phyloP scores from a whole-genome alignment of 2,113 vertebrate species.

The Ceyx margarethae region DNA sequence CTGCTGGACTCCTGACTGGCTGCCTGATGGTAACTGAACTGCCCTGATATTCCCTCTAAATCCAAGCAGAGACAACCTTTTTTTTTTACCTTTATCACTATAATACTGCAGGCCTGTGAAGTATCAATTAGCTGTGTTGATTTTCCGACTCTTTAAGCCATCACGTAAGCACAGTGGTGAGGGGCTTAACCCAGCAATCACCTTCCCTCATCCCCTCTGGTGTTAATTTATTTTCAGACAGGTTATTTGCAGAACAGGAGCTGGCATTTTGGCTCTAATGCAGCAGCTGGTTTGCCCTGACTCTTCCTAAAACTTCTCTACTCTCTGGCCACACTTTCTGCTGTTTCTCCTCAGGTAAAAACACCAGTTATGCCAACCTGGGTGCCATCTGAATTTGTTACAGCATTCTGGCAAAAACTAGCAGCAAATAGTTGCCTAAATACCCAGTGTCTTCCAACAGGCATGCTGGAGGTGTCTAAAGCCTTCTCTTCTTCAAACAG shows the following conservation, averaged over 20 bases:
- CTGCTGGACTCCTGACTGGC: slow-evolving; percentile 2
- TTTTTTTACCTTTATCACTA: background rate
- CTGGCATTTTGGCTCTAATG: background rate
- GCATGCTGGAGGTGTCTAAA: background rate
- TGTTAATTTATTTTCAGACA: background rate
- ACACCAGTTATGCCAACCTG: background rate
- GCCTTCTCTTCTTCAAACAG: background rate
- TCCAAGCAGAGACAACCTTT: background rate
- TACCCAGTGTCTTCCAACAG: background rate
- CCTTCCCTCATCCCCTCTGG: background rate
- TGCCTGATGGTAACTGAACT: background rate
- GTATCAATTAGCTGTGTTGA: slow-evolving; percentile 44
- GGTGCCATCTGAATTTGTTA: background rate
- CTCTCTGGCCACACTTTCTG: background rate
- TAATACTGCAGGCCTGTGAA: background rate
- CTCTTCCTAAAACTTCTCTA: background rate
- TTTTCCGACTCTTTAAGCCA: background rate
- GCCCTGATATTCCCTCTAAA: background rate
- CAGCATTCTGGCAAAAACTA: background rate
- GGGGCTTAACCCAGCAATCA: slow-evolving; percentile 7
- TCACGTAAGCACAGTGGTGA: background rate
- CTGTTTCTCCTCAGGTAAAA: background rate
- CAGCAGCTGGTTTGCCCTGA: background rate
- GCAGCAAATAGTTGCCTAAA: background rate
- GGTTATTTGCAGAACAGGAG: background rate